These are phyloP conservation scores for Sternotherus odoratus DNA, from an alignment of 2,797 vertebrate species.

Conservation along the genomic window DNA sequence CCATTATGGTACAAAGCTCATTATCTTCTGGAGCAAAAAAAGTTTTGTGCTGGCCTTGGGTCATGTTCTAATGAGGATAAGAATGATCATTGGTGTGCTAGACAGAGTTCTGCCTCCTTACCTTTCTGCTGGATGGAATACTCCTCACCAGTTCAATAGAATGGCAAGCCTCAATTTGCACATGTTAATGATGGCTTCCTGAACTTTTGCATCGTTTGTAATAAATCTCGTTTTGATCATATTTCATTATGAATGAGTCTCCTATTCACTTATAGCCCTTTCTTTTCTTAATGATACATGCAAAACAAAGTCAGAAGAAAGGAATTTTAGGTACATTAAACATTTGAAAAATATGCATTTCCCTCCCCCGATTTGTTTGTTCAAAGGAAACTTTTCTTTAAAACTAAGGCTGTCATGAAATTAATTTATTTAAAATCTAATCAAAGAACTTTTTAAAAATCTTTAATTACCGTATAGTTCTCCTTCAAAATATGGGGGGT, in stretches of 20 bases:
- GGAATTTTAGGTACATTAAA: not conserved
- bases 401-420: not conserved
- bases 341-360: too few species aligned
- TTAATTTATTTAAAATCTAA: not conserved
- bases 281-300: constrained; percentile 14
- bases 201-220: constrained; percentile 50
- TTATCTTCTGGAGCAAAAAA: constrained; percentile 60
- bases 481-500: constrained; percentile 1
- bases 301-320: constrained; percentile 17
- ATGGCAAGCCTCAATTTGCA: constrained; percentile 43
- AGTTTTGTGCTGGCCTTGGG: constrained; percentile 69
- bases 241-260: constrained; percentile 31
- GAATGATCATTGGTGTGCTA: not conserved
- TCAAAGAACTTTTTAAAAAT: too few species aligned
- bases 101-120: not conserved
- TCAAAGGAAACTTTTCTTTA: not conserved
- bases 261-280: constrained; percentile 18
- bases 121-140: constrained; percentile 8
- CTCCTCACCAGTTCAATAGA: constrained; percentile 30
- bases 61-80: constrained; percentile 78
- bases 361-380: not conserved
- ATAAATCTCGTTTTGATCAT: constrained; percentile 47
- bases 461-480: too few species aligned
- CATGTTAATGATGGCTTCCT: constrained; percentile 47
- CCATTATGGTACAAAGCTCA: constrained; percentile 73